Base-by-base conservation (phyloP, 1,140 invertebrate genomes). In the Drosophila burlai region DNA sequence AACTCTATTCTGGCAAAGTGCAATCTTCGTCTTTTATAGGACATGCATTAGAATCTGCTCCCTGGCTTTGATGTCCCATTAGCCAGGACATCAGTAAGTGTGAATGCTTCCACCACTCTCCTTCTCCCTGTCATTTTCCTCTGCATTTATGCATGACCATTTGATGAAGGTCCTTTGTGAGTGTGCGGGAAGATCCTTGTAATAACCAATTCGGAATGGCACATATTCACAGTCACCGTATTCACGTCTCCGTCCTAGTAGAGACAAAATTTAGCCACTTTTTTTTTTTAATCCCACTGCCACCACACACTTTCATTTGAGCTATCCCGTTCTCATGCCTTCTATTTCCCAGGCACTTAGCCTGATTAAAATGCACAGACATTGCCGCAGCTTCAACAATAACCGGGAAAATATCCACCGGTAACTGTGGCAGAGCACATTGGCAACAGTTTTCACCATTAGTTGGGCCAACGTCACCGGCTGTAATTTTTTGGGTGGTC, bases 331-430 rank as follows among this genome's bases (percentile, higher is more conserved):
- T 55, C 64, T 40, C 43, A 24, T 59, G 42, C 36, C 24, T 40
- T 52, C 26, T 40, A 31, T n/a, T n/a, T 49, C 38, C 60, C 63
- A 59, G 72, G 81, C 85, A 89, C 84, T 89, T 90, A 89, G 85
- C 66, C 85, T 89, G 84, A 89, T 89, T 89, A 89, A 90, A 89
- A 82, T 90, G 84, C 84, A 90, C 77, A 83, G 78, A 65, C 84
- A 71, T 63, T 46, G n/a, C 66, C 58, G 62, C 52, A 76, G 47
- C 54, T 64, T 42, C 58, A 76, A 83, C 71, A 84, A 80, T 58
- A 85, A 79, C 36, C 45, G 46, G 38, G 62, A 46, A 31, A 66
- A 64, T 65, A 72, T 63, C 61, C 49, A 34, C 54, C 43, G 24
- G 45, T 46, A 72, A 64, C 61, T 40, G 46, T 42, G 59, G 21